Conservation (phyloP, 2,113 vertebrate genomes). For the Malurus cyaneus region DNA sequence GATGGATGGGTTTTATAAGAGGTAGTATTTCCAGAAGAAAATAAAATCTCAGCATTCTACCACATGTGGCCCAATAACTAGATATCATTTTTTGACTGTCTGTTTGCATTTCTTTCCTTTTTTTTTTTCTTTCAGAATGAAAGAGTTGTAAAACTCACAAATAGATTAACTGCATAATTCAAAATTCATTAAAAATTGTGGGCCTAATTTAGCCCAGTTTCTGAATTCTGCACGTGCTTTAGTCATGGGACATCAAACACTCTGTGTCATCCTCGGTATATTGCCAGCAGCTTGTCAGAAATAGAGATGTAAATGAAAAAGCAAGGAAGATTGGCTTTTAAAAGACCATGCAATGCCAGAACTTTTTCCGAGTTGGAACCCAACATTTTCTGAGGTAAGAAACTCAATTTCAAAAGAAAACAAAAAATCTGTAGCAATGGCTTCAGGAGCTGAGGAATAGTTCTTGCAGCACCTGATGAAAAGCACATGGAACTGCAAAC, state of each 20-base stretch:
- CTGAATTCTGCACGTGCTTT: constrained; percentile 55
- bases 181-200: constrained; percentile 69
- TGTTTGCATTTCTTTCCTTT: constrained; percentile 49
- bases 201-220: constrained; percentile 64
- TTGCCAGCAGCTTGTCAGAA: constrained; percentile 29
- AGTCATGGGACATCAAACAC: constrained; percentile 27
- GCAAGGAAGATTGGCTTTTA: background rate
- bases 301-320: background rate
- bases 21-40: constrained; percentile 79
- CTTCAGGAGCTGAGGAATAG: fast-evolving
- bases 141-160: constrained; percentile 65
- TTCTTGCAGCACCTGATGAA: background rate
- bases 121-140: constrained; percentile 50
- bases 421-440: background rate
- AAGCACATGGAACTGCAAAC: background rate
- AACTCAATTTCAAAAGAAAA: background rate
- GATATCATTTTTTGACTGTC: constrained; percentile 64
- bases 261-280: background rate
- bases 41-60: constrained; percentile 73
- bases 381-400: background rate
- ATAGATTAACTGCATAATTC: constrained; percentile 71
- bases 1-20: constrained; percentile 89
- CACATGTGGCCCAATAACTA: constrained; percentile 55
- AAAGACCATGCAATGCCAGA: background rate
- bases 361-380: background rate